Conservation (phyloP, 2,888 invertebrate genomes). For the Yponomeuta cagnagella region DNA sequence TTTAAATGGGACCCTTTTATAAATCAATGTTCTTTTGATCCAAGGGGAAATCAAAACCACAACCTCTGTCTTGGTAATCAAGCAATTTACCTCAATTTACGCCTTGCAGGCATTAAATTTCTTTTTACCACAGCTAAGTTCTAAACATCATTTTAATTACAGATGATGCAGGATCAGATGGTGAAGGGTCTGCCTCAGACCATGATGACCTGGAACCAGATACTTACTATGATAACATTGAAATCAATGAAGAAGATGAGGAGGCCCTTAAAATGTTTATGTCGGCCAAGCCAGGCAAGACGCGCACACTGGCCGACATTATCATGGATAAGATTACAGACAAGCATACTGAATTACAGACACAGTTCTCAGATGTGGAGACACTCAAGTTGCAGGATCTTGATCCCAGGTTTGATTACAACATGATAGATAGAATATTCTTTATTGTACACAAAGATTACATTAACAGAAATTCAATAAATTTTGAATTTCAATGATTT, state of each 20-base stretch:
- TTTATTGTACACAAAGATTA: too few species aligned
- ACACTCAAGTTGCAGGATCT: conserved; percentile 86
- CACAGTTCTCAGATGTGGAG: conserved; percentile 88
- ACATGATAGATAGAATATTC: background rate
- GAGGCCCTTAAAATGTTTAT: conserved; percentile 88
- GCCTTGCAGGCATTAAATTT: too few species aligned
- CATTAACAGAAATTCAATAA: too few species aligned
- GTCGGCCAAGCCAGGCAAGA: conserved; percentile 65
- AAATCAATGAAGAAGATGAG: conserved; percentile 92
- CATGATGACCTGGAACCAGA: conserved; percentile 73
- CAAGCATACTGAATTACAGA: conserved; percentile 91
- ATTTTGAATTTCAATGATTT: background rate
- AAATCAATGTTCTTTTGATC: too few species aligned
- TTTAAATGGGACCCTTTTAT: too few species aligned
- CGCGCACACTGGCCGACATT: conserved; percentile 89
- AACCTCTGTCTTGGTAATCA: too few species aligned
- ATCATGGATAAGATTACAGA: conserved; percentile 95
- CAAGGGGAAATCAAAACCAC: too few species aligned
- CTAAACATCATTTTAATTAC: too few species aligned
- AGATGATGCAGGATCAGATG: conserved; percentile 51
- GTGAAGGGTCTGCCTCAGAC: conserved; percentile 68
- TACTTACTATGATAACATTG: conserved; percentile 81
- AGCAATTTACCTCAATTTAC: too few species aligned
- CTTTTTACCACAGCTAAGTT: too few species aligned
- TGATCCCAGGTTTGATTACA: conserved; percentile 79